Evolutionary conservation across 2,888 invertebrate genomes (phyloP), one percentile per base, ranked within the genome.

Genomic region (Caenorhabditis sp.): DNA sequence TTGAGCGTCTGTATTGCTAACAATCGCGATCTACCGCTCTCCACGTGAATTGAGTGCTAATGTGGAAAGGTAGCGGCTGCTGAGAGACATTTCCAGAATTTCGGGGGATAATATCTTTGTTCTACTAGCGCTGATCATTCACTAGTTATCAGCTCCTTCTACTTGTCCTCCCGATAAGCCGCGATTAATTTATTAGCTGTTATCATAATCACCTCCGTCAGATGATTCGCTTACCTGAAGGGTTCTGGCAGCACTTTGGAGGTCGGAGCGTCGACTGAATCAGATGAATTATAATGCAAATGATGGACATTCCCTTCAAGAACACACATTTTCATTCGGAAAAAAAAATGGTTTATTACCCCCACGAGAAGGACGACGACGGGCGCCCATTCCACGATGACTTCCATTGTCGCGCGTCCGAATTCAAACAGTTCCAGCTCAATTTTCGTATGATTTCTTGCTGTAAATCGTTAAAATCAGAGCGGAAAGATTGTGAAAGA

Each of bases 241-340:
- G 46, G 17, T 50, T 55, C 22, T 66, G 37, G 46, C 75, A 75
- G 41, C 75, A 75, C 53, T 75, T 61, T 20, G 75, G 75, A 39
- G 68, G 75, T 37, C 63, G 56, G 15, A 68, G 45, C 6, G 70
- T 75, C 4, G 75, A 75, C 52, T 75, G 75, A 27, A 75, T 20
- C 6, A 75, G 30, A 32, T 75, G 75, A 41, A 75, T 62, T 30
- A 75, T 35, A 20, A 52, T 63, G 58, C 68, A 75, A 13, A 75
- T 63, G 24, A 75, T 52, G 13, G 75, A 70, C 68, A 75, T 70
- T 30, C 75, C 63, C 75, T 75, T 46, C 1, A 46, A 55, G 20
- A 43, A 53, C 22, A 26, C 1, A 32, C 11, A 22, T 35, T 35
- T 22, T 20, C 3, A 15, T 39, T 48, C 35, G 32, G 15, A 48